These are phyloP conservation scores for Accipiter cooperii DNA, from an alignment of 2,113 vertebrate genomes.

Conservation along the genomic window DNA sequence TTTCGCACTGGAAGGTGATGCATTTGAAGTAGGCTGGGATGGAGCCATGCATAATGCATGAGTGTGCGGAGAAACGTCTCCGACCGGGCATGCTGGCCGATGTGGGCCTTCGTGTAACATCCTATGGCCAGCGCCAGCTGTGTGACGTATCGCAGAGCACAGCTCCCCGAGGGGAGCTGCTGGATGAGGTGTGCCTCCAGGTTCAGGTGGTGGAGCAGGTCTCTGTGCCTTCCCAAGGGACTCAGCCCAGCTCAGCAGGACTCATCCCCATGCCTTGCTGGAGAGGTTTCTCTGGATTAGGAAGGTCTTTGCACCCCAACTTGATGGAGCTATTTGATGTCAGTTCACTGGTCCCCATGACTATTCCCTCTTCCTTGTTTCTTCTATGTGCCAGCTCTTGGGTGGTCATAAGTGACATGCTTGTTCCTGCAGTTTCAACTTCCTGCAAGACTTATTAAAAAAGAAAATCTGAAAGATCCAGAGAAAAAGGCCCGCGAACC, in stretches of 20 bases:
- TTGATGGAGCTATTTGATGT: not conserved
- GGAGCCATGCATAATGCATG: not conserved
- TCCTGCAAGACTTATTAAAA: not conserved
- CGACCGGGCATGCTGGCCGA: not conserved
- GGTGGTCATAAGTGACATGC: not conserved
- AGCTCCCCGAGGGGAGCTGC: not conserved
- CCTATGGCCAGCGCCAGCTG: not conserved
- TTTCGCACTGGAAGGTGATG: not conserved
- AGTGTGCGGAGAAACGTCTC: not conserved
- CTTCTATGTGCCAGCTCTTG: not conserved
- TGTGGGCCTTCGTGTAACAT: not conserved
- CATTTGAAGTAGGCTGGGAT: not conserved
- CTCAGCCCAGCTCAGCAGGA: rapidly evolving
- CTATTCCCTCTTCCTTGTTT: not conserved
- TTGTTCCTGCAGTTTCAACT: not conserved
- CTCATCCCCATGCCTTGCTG: not conserved
- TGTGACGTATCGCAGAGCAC: rapidly evolving
- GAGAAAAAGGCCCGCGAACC: not conserved
- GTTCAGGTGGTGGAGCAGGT: not conserved
- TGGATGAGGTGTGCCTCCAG: not conserved
- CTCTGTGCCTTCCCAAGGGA: too few species aligned
- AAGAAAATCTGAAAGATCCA: not conserved
- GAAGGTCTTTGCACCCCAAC: not conserved
- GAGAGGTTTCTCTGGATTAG: not conserved
- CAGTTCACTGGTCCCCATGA: not conserved